Evolutionary conservation across 2,888 invertebrate genomes (phyloP), one percentile per base, ranked within the genome.

Genomic region (Biston betularia): DNA sequence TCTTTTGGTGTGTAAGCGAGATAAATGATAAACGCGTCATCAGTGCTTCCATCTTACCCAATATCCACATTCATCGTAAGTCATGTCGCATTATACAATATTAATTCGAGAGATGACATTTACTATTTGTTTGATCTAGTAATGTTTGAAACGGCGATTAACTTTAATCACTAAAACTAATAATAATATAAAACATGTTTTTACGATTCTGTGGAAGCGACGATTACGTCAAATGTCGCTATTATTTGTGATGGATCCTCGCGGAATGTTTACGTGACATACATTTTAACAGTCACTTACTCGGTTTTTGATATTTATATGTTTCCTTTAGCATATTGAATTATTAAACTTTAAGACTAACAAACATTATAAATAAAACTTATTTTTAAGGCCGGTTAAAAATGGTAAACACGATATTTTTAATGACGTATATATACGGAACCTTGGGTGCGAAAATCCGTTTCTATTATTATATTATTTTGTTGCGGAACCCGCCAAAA

Each of bases 91-190:
- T 5, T n/a, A 44, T 12, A 52, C 46, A 52, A 52, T 53, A 65
- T 54, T 48, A 63, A 59, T 67, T 55, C 50, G 33, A 53, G 33
- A 62, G 63, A 54, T 46, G 59, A 63, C 66, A 63, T 67, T 67
- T 59, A 67, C 59, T 48, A 59, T 33, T 55, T 59, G 63, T 63
- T 67, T 67, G 67, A 63, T 67, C 59, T 63, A 33, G 38, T 67
- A 67, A 67, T 62, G 55, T 35, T 8, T 6, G 53, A 42, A 56
- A 56, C 50, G 52, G 50, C 50, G 52, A 57, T 53, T 53, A 58
- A 40, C 55, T 58, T 56, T 67, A 63, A 67, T 50, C 50, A 38
- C 59, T 57, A 14, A 34, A 53, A 61, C 61, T 49, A 63, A 55
- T 59, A 63, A 55, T 49, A 63, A 56, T 60, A 68, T 52, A 42